These are phyloP conservation scores for Alosa sapidissima DNA, from an alignment of 2,797 vertebrate species.

Conservation along the genomic window DNA sequence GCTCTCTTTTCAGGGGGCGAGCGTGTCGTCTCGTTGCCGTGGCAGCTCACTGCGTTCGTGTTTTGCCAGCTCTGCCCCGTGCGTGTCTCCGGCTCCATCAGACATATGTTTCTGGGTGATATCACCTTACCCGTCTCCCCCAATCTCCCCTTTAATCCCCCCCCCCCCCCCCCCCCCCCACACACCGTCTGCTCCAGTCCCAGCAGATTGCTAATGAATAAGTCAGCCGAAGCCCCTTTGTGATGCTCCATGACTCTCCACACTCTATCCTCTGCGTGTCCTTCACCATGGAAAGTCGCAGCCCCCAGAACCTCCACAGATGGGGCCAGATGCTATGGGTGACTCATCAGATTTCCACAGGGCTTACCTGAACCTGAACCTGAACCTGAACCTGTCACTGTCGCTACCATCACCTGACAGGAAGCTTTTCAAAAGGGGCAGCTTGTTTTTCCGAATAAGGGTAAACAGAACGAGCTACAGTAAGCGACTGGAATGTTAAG, in stretches of 20 bases:
- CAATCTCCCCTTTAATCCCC: background rate
- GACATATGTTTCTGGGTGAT: background rate
- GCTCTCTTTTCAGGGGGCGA: background rate
- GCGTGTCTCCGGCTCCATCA: background rate
- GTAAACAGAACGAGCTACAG: background rate
- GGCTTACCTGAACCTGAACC: background rate
- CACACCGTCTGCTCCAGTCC: background rate
- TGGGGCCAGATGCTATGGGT: background rate
- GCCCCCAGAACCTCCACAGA: background rate
- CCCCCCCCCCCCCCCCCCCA: background rate
- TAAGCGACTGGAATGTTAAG: background rate
- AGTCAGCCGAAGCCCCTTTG: background rate
- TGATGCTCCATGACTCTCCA: background rate
- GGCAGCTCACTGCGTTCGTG: background rate
- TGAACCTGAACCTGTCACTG: no score
- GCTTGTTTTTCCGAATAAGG: background rate
- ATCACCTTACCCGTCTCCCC: constrained; percentile 11
- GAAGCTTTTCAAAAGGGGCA: background rate
- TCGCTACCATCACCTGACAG: background rate
- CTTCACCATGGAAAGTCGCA: background rate
- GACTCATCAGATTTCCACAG: background rate
- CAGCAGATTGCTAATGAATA: constrained; percentile 14
- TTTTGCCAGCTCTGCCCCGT: background rate
- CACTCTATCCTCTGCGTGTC: background rate
- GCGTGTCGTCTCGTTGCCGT: background rate